Percentiles rank a stretch among this genome's conserved stretches.
Evolutionary conservation across 2,113 vertebrate genomes (phyloP).

Genomic region (Podarcis raffonei): DNA sequence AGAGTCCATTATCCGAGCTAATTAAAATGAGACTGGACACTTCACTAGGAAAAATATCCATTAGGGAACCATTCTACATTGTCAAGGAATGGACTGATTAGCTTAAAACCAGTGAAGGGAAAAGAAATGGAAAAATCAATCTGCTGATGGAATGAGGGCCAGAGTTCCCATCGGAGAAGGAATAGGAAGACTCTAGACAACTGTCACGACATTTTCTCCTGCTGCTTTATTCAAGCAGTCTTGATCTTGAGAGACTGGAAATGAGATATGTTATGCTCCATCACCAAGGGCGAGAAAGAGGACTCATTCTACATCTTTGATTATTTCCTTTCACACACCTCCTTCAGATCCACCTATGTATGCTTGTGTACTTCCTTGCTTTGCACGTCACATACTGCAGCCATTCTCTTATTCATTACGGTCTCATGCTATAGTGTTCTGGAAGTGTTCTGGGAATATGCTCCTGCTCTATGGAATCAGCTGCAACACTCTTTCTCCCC

Average conservation of each 20-base stretch:
- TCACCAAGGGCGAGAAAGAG: background rate
- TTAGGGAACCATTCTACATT: background rate
- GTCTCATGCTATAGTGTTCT: background rate
- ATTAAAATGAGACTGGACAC: slow-evolving; percentile 34
- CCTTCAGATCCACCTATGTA: background rate
- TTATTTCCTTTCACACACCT: background rate
- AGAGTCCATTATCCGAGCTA: slow-evolving; percentile 27
- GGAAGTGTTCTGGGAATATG: background rate
- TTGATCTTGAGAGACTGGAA: background rate
- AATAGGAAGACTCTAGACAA: background rate
- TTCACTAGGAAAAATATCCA: slow-evolving; percentile 33
- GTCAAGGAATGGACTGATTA: background rate
- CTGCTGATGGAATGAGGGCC: background rate
- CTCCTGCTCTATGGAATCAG: background rate
- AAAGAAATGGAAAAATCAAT: slow-evolving; percentile 29
- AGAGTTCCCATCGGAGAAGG: background rate
- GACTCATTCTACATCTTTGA: background rate
- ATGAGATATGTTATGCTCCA: background rate
- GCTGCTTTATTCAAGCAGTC: background rate
- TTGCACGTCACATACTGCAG: background rate
- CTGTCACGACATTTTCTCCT: background rate
- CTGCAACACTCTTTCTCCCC: background rate
- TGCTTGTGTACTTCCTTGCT: background rate
- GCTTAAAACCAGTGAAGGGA: slow-evolving; percentile 29
- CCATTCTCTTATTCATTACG: background rate